A percentile compares a stretch with the other conserved stretches of the same genome.
Conservation (phyloP, 2,113 vertebrate species). For the Nipponia nippon region DNA sequence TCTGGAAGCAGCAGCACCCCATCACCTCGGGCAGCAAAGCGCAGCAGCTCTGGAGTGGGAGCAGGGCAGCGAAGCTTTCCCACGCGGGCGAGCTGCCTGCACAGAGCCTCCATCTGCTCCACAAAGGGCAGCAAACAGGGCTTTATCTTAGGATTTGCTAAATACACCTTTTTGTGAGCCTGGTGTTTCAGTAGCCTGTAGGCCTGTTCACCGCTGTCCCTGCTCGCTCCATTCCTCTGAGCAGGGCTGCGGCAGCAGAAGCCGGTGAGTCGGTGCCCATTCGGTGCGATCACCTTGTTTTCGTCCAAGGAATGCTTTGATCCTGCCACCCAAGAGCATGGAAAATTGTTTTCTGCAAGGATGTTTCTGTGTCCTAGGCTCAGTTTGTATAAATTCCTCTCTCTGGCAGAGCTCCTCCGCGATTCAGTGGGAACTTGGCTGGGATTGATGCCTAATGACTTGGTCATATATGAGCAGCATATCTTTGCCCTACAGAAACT, state of each 20-base stretch:
- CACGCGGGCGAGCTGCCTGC: not conserved
- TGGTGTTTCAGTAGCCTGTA: not conserved
- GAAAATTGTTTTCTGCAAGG: not conserved
- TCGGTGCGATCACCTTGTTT: not conserved
- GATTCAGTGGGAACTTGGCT: not conserved
- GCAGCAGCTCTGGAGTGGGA: not conserved
- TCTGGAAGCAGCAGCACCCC: not conserved
- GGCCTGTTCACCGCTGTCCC: not conserved
- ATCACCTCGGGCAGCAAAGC: not conserved
- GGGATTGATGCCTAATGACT: not conserved
- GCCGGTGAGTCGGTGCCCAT: fast-evolving
- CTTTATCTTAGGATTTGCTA: not conserved
- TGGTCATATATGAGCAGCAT: not conserved
- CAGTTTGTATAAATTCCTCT: not conserved
- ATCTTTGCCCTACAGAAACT: not conserved
- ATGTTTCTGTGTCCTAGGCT: not conserved
- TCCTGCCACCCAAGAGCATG: not conserved
- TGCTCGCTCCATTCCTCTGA: not conserved
- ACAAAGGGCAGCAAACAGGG: not conserved
- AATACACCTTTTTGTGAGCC: not conserved
- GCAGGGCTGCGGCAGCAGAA: not conserved
- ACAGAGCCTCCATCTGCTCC: not conserved
- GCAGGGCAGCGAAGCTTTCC: not conserved
- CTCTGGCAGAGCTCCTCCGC: not conserved
- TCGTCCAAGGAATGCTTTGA: not conserved